Evolutionary conservation across 2,113 vertebrate species (phyloP).

Genomic region (Lampris incognitus): DNA sequence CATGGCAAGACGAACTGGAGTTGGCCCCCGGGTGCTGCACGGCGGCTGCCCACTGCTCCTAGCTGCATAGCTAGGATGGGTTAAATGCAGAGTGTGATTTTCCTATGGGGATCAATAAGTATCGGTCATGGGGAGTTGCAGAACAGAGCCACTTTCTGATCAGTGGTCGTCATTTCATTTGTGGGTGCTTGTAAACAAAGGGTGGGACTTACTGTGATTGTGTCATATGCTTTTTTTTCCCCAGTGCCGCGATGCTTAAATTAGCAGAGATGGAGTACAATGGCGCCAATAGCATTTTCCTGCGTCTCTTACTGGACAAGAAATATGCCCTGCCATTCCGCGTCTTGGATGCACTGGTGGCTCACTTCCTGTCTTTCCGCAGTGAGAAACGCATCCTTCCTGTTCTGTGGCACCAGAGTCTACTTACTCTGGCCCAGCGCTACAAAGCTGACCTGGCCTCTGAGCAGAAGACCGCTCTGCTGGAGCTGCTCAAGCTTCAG

Average conservation of each 20-base stretch:
- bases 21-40: too few relatives aligned
- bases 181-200: neutral
- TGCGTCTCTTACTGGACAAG: conserved; percentile 95
- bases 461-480: conserved; percentile 90
- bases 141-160: neutral
- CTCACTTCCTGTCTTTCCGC: conserved; percentile 95
- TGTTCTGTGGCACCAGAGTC: conserved; percentile 96
- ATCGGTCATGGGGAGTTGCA: neutral
- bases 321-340: conserved; percentile 98
- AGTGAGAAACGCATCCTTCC: conserved; percentile 88
- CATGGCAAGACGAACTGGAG: too few relatives aligned
- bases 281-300: conserved; percentile 97
- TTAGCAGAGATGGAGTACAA: conserved; percentile 97
- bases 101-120: too few relatives aligned
- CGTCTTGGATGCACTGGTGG: conserved; percentile 94
- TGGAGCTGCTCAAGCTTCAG: conserved; percentile 92
- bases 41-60: too few relatives aligned
- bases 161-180: neutral
- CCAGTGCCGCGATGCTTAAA: conserved; percentile 95
- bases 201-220: neutral
- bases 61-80: too few relatives aligned
- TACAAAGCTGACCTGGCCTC: conserved; percentile 95
- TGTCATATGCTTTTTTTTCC: neutral
- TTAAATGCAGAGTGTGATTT: too few relatives aligned
- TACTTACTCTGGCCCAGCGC: conserved; percentile 92